Conservation (phyloP, 2,888 invertebrate species). For the Mechanitis messenoides region DNA sequence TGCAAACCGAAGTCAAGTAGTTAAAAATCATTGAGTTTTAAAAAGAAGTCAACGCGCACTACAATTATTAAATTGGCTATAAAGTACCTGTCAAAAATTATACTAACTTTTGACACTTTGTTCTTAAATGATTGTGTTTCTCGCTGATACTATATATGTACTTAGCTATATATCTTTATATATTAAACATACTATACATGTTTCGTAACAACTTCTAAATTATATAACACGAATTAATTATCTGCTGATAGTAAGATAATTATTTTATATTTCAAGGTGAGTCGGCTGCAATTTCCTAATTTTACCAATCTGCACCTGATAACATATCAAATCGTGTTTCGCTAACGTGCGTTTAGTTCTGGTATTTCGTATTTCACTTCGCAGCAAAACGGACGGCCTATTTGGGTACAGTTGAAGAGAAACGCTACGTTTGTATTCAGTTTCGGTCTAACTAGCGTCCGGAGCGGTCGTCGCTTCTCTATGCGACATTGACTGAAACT, state of each 20-base stretch:
- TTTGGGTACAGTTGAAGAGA: slow-evolving; percentile 15
- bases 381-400: slow-evolving; percentile 38
- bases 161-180: no score
- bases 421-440: slow-evolving; percentile 40
- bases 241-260: slow-evolving; percentile 30
- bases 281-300: slow-evolving; percentile 24
- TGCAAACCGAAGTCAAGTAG: no score
- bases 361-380: slow-evolving; percentile 50
- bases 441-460: slow-evolving; percentile 55
- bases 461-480: slow-evolving; percentile 52
- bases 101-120: no score
- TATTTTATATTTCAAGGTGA: slow-evolving; percentile 29
- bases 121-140: no score
- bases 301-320: slow-evolving; percentile 37
- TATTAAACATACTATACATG: neutral
- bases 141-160: neutral
- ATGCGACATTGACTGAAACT: slow-evolving; percentile 57
- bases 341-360: slow-evolving; percentile 50
- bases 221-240: slow-evolving; percentile 21
- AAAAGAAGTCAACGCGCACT: slow-evolving; percentile 5
- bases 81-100: no score
- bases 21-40: neutral
- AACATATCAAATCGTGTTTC: slow-evolving; percentile 37
- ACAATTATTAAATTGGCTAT: neutral
- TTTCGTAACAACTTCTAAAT: neutral